Percentiles rank a stretch among this genome's conserved stretches.
These are phyloP conservation scores for Stegostoma tigrinum DNA, from an alignment of 2,113 vertebrate genomes.

Conservation along the genomic window DNA sequence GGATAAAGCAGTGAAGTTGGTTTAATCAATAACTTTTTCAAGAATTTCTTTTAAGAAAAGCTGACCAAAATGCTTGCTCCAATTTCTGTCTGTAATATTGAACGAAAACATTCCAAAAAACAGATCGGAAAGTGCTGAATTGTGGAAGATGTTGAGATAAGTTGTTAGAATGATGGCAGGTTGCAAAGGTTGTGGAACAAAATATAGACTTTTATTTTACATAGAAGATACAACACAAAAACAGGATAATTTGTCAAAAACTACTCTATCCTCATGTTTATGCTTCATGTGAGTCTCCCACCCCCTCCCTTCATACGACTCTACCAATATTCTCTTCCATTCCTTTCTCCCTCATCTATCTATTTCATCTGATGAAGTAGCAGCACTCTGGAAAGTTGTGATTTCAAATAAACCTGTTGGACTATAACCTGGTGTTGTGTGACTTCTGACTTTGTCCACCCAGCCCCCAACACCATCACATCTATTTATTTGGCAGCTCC, in stretches of 20 bases:
- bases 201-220: neutral
- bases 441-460: too few relatives aligned
- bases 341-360: neutral
- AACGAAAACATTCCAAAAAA: too few relatives aligned
- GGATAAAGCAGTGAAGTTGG: neutral
- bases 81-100: neutral
- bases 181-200: neutral
- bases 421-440: too few relatives aligned
- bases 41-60: neutral
- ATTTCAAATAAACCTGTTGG: too few relatives aligned
- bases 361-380: neutral
- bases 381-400: too few relatives aligned
- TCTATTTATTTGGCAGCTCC: neutral
- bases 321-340: neutral
- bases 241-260: neutral
- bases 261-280: neutral
- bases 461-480: too few relatives aligned
- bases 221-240: neutral
- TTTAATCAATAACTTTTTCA: neutral
- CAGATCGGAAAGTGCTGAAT: neutral
- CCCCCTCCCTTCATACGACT: neutral
- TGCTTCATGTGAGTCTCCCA: neutral
- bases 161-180: neutral
- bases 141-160: neutral
- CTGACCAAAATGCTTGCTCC: neutral